Evolutionary conservation across 1,140 invertebrate genomes (phyloP).

Genomic region (Anthonomus grandis): DNA sequence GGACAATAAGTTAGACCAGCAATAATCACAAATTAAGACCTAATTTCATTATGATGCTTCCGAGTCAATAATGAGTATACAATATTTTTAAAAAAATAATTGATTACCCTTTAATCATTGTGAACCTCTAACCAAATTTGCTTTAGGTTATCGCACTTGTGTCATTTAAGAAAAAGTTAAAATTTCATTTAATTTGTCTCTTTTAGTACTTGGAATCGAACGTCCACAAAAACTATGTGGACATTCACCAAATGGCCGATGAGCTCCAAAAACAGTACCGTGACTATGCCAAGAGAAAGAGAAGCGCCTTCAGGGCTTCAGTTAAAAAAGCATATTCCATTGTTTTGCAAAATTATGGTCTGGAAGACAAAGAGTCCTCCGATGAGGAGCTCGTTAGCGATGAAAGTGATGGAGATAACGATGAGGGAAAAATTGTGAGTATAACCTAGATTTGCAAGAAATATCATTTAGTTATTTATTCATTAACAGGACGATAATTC

Average conservation of each 20-base stretch:
- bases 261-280: constrained; percentile 54
- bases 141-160: too few species aligned
- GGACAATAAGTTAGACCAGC: too few species aligned
- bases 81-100: too few species aligned
- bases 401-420: constrained; percentile 40
- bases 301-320: constrained; percentile 51
- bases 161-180: too few species aligned
- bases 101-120: too few species aligned
- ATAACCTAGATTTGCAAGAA: background rate
- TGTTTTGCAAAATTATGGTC: constrained; percentile 49
- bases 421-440: constrained; percentile 24
- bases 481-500: constrained; percentile 21
- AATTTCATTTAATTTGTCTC: background rate
- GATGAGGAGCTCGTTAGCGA: constrained; percentile 51
- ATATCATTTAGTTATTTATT: background rate
- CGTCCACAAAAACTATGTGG: constrained; percentile 55
- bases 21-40: too few species aligned
- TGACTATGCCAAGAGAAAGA: constrained; percentile 60
- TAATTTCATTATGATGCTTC: too few species aligned
- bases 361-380: constrained; percentile 33
- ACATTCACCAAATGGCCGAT: constrained; percentile 59
- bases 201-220: constrained; percentile 55
- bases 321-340: constrained; percentile 52
- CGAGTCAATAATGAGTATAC: too few species aligned
- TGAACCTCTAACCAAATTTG: too few species aligned